Evolutionary conservation across 2,113 vertebrate genomes (phyloP).

Genomic region (Nannobrachium achirus): DNA sequence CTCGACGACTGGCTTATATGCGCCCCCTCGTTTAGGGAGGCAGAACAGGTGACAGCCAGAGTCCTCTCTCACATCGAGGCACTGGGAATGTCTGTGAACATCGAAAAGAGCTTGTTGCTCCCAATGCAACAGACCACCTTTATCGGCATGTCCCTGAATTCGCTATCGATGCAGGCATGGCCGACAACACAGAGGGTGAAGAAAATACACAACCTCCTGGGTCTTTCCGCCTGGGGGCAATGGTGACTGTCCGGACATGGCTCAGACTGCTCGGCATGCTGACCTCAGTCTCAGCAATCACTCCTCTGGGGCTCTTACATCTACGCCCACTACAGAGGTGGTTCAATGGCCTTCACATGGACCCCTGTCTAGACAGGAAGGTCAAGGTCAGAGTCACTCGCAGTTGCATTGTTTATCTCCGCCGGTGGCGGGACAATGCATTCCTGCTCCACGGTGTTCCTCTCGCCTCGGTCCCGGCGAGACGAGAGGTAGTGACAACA

Average conservation of each 20-base stretch:
- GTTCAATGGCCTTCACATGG: neutral
- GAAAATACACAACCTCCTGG: neutral
- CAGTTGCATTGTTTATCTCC: no score
- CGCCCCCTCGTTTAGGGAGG: neutral
- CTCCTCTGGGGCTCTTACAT: no score
- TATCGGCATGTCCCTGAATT: neutral
- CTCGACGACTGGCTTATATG: slow-evolving; percentile 9
- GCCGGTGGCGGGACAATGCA: neutral
- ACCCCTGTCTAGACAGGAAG: neutral
- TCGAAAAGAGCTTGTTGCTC: neutral
- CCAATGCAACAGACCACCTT: neutral
- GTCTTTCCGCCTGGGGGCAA: neutral
- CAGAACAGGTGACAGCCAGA: neutral
- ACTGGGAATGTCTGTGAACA: slow-evolving; percentile 1
- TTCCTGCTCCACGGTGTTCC: neutral
- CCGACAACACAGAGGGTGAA: neutral
- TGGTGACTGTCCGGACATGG: neutral
- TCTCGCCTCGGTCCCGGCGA: neutral
- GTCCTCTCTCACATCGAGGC: neutral
- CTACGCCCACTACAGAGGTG: neutral
- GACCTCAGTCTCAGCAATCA: no score
- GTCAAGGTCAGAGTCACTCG: no score
- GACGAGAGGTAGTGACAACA: neutral
- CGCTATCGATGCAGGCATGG: neutral
- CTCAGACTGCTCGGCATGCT: neutral